phyloP scores from a whole-genome alignment of 2,113 vertebrate species.

The Theristicus caerulescens region DNA sequence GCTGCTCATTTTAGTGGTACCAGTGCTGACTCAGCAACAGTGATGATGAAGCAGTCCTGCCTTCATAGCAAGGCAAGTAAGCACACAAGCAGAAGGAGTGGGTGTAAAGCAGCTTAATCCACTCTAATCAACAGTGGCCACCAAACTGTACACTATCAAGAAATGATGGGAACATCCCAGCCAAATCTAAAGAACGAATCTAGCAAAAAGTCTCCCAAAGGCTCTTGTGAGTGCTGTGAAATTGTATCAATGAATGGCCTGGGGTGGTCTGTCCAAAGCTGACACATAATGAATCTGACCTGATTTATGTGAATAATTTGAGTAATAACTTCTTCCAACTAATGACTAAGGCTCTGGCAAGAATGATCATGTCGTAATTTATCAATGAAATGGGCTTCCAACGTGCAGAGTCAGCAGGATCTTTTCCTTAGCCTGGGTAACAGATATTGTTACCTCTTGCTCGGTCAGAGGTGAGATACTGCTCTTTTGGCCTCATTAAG shows the following conservation, averaged over 20 bases:
- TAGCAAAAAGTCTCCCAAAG: neutral
- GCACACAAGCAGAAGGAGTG: rapidly evolving
- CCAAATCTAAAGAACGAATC: neutral
- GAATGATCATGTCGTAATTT: conserved; percentile 31
- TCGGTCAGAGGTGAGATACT: conserved; percentile 1
- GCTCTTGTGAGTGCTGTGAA: neutral
- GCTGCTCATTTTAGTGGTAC: neutral
- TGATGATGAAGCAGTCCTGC: neutral
- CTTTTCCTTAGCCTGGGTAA: neutral
- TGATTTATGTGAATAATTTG: conserved; percentile 48
- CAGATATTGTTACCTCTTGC: neutral
- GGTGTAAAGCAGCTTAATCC: neutral
- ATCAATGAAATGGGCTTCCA: conserved; percentile 33
- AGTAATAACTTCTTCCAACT: conserved; percentile 12
- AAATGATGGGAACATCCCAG: neutral
- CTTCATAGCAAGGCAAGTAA: neutral
- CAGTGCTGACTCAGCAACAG: neutral
- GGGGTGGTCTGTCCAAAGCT: neutral
- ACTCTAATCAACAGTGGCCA: neutral
- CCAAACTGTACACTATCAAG: neutral
- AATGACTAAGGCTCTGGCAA: neutral
- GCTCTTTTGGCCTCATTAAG: conserved; percentile 50
- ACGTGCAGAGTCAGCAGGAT: conserved; percentile 32
- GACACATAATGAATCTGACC: conserved; percentile 21
- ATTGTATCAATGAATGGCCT: neutral